Conservation (phyloP, 2,888 invertebrate species). For the Drosophila paranaensis region DNA sequence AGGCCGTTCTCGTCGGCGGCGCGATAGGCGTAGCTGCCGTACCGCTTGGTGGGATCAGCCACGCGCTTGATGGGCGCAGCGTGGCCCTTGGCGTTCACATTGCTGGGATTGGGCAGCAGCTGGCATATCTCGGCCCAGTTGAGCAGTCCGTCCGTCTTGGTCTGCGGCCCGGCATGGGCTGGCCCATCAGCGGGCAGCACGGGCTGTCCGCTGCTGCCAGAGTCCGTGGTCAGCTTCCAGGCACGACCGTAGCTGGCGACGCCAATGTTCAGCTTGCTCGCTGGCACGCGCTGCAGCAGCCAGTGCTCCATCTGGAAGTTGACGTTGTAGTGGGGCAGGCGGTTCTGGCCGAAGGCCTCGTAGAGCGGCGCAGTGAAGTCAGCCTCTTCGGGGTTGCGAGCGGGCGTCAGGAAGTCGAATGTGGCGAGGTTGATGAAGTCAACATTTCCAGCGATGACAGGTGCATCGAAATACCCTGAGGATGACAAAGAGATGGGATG, state of each 20-base stretch:
- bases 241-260: conserved; percentile 90
- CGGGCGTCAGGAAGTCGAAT: conserved; percentile 92
- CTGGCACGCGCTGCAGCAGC: conserved; percentile 87
- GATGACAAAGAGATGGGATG: not conserved
- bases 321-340: conserved; percentile 87
- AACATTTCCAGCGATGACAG: conserved; percentile 89
- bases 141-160: conserved; percentile 89
- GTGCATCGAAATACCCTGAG: conserved; percentile 92
- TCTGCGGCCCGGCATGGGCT: conserved; percentile 90
- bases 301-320: conserved; percentile 89
- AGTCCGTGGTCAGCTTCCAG: conserved; percentile 91
- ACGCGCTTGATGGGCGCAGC: conserved; percentile 89
- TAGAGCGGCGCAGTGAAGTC: conserved; percentile 91
- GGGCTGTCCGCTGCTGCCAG: conserved; percentile 91
- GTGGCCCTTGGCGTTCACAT: conserved; percentile 86
- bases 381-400: conserved; percentile 91
- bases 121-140: conserved; percentile 93
- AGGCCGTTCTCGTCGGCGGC: conserved; percentile 88
- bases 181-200: conserved; percentile 89
- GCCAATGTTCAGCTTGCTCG: conserved; percentile 89
- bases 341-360: conserved; percentile 89
- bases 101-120: conserved; percentile 88
- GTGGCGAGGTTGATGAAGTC: conserved; percentile 92
- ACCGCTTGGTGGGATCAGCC: conserved; percentile 92
- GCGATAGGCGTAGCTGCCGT: conserved; percentile 92